phyloP scores from a whole-genome alignment of 2,888 invertebrate genomes.

The Lasius platythorax region DNA sequence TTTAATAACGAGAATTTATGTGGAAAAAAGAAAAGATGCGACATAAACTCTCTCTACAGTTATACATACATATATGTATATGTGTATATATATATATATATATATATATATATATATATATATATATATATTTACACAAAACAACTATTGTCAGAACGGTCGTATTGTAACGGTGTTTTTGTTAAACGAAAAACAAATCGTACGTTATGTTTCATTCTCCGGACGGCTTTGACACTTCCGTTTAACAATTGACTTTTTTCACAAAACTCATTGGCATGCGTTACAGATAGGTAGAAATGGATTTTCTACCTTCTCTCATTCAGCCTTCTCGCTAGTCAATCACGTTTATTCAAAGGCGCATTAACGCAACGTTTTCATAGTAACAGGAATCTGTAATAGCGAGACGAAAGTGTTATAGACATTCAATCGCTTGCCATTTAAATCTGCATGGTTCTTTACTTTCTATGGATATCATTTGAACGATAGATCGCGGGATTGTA shows the following conservation, averaged over 20 bases:
- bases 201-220: background rate
- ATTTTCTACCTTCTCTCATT: background rate
- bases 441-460: constrained; percentile 33
- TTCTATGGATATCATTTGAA: constrained; percentile 9
- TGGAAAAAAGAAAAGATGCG: background rate
- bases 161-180: background rate
- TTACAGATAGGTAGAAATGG: constrained; percentile 24
- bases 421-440: constrained; percentile 11
- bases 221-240: constrained; percentile 31
- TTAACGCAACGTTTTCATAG: constrained; percentile 36
- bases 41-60: no score
- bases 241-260: constrained; percentile 30
- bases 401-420: constrained; percentile 36
- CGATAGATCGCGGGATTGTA: constrained; percentile 35
- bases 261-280: constrained; percentile 8
- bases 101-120: background rate
- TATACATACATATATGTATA: no score
- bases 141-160: background rate
- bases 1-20: background rate
- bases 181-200: constrained; percentile 23
- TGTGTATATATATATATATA: background rate
- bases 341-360: constrained; percentile 24
- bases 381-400: constrained; percentile 32
- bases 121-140: background rate
- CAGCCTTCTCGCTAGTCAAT: background rate